phyloP scores from a whole-genome alignment of 2,113 vertebrate species.

The Cranoglanis bouderius region DNA sequence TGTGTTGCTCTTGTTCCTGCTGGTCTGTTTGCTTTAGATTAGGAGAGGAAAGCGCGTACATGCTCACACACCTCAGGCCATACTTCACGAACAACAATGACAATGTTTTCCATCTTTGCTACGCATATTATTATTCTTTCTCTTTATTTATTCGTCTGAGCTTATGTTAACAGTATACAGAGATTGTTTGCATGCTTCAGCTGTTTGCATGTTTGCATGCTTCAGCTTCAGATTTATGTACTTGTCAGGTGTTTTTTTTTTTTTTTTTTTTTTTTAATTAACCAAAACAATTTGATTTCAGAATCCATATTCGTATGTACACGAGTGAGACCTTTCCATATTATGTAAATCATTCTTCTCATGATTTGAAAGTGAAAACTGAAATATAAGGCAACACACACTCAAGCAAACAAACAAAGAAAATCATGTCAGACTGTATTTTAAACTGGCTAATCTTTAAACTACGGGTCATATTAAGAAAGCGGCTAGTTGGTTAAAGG shows the following conservation, averaged over 20 bases:
- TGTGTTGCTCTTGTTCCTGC: background rate
- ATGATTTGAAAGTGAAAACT: background rate
- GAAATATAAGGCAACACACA: background rate
- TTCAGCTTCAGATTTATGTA: background rate
- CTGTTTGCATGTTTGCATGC: background rate
- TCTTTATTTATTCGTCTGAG: background rate
- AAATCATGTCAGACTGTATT: background rate
- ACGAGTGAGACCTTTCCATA: background rate
- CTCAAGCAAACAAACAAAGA: background rate
- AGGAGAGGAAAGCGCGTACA: background rate
- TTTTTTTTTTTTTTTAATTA: background rate
- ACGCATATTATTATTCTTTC: background rate
- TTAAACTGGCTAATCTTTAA: background rate
- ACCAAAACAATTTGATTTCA: background rate
- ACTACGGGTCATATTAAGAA: background rate
- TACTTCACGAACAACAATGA: background rate
- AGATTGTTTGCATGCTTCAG: background rate
- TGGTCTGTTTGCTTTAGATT: constrained; percentile 18
- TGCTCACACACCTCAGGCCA: constrained; percentile 8
- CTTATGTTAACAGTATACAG: background rate
- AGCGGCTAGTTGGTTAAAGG: constrained; percentile 1
- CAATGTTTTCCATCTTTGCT: too few relatives aligned
- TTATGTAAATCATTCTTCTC: background rate
- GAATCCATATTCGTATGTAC: background rate
- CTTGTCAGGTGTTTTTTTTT: background rate